Evolutionary conservation across 2,113 vertebrate species (phyloP), one percentile per base, ranked within the genome.

Genomic region (Centrocercus urophasianus): DNA sequence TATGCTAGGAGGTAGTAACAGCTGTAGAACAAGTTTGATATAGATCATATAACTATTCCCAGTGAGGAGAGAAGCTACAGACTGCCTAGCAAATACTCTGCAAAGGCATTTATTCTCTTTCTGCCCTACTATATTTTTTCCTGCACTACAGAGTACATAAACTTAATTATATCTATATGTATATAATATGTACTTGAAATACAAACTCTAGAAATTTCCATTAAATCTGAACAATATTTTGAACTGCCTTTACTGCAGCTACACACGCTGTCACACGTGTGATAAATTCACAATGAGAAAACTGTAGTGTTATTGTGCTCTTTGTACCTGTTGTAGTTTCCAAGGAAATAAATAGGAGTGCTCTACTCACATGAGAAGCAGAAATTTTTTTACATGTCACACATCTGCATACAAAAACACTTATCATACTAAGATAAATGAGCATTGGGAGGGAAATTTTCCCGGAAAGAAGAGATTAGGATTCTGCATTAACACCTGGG

Each of bases 1-100:
- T 66, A 36, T 1, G 42, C 83, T 83, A 85, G 67, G 86, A 93
- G 77, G 67, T 87, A 92, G 74, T 76, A 89, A 83, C 80, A 95
- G 86, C 57, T 94, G 92, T 63, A 82, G 83, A 69, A 88, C 0
- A 0, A 75, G 91, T 93, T 80, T 93, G 72, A 89, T 86, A 80
- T 18, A 92, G 60, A 80, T 77, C 50, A 71, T 59, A 73, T 71
- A 92, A 85, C 75, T 75, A 75, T 25, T 21, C 22, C 43, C 6
- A 86, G 57, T 1, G 4, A 54, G 16, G n/a, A 93, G 60, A 67
- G 71, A 71, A 80, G 47, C 72, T 86, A 75, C 42, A 89, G 47
- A 69, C 30, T 36, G 64, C 70, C 52, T 10, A 54, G 57, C 65
- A 95, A 88, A 92, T 63, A 90, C 8, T 27, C 27, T 50, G 8